Evolutionary conservation across 2,113 vertebrate species (phyloP).

Genomic region (Pterophyllum scalare): DNA sequence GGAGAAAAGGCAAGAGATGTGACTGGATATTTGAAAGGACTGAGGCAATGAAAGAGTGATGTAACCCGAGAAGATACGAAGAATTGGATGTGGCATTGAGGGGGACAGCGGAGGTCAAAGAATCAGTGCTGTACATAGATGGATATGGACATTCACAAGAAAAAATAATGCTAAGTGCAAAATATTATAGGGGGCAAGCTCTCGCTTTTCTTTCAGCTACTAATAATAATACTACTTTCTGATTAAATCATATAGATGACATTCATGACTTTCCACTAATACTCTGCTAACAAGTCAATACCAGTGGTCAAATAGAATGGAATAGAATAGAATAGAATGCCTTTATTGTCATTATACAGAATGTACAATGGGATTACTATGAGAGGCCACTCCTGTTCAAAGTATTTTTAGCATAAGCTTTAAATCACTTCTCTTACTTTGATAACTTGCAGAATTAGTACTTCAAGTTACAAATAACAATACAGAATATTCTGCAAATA

Average conservation of each 20-base stretch:
- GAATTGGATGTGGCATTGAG: neutral
- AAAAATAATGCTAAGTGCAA: neutral
- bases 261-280: neutral
- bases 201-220: neutral
- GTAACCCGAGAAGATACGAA: slow-evolving; percentile 18
- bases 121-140: neutral
- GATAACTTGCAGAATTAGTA: slow-evolving; percentile 13
- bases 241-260: neutral
- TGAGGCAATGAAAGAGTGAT: slow-evolving; percentile 38
- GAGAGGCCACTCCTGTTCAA: too few species aligned
- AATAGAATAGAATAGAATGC: too few species aligned
- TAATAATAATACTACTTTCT: neutral
- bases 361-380: too few species aligned
- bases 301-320: too few species aligned
- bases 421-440: neutral
- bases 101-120: slow-evolving; percentile 19
- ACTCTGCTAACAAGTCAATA: too few species aligned
- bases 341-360: too few species aligned
- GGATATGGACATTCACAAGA: neutral
- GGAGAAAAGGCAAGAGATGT: slow-evolving; percentile 1
- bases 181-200: neutral
- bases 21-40: slow-evolving; percentile 38
- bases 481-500: neutral
- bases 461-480: neutral
- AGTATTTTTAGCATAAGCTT: neutral